Evolutionary conservation across 2,888 invertebrate species (phyloP), one percentile per base, ranked within the genome.

Genomic region (Nemurella pictetii): DNA sequence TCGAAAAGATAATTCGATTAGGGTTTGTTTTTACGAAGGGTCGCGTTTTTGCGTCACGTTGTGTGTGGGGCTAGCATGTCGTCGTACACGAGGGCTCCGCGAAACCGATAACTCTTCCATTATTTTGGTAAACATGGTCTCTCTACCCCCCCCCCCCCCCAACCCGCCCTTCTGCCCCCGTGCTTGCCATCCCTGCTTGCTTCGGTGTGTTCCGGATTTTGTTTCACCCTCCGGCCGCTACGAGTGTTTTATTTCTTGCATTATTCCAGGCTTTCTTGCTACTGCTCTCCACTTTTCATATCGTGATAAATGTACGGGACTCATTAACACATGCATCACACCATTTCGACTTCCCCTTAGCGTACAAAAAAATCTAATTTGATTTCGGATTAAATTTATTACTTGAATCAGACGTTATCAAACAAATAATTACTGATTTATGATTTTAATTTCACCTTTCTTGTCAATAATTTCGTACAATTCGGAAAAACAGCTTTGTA

Each of bases 1-100:
- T 75, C 26, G 28, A 75, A 75, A 75, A 26, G 5, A 75, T 75
- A 75, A 75, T 75, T 75, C 75, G 75, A 27, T 75, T 75, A 75
- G 12, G n/a, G 3, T 75, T 75, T 75, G 75, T 75, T 75, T 75
- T 75, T 27, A 55, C 20, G 75, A 28, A 28, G 75, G 55, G 55
- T 20, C 55, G 55, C 20, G 55, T 55, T 55, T 7, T 3, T 12
- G 20, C 9, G 55, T 55, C 55, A 15, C 55, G 20, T 55, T n/a
- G 32, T 20, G 1, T 20, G 55, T 20, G 55, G 1, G 9, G 20
- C 20, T 20, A 20, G 15, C 55, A 55, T 55, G 55, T 12, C 55
- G 55, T 20, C 55, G 55, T 55, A 1, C 5, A 20, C 55, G 20
- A n/a, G n/a, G 55, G 1, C 55, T 55, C 55, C 55, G 5, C 28